A percentile compares a stretch with the other conserved stretches of the same genome.
These are phyloP conservation scores for Mus musculus DNA, from an alignment of 2,113 vertebrate genomes.

Conservation along the genomic window GRCm39 chr3:100998501-100999000, in stretches of 20 bases:
- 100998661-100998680: neutral
- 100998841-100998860: neutral
- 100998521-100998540: neutral
- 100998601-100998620: neutral
- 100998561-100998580: neutral
- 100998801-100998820: neutral
- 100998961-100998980: neutral
- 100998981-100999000: neutral
- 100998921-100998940: neutral
- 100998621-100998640: neutral
- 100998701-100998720: neutral
- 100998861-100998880: neutral
- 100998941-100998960: neutral
- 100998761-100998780: neutral
- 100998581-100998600: neutral
- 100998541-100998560: neutral
- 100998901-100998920: neutral
- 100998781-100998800: neutral
- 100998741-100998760: conserved; percentile 25
- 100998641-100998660: neutral
- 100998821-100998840: neutral
- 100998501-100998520: neutral
- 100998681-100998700: neutral
- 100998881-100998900: no score
- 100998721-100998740: neutral